phyloP scores from a whole-genome alignment of 2,113 vertebrate species.

The Semicossyphus pulcher region DNA sequence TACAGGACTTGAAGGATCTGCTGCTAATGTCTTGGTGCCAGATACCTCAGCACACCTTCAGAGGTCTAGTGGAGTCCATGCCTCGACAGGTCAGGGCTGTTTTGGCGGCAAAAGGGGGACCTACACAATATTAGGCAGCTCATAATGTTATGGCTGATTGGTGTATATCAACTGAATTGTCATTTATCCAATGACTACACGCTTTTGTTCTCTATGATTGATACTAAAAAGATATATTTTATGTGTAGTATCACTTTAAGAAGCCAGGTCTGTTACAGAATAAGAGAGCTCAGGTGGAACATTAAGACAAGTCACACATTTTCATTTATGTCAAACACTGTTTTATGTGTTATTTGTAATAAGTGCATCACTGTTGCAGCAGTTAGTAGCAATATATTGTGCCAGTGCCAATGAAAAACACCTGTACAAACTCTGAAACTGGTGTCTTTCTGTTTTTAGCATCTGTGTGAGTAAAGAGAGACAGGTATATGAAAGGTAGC shows the following conservation, averaged over 20 bases:
- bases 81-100: too few relatives aligned
- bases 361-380: conserved; percentile 37
- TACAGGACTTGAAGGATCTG: too few relatives aligned
- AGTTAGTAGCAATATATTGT: conserved; percentile 32
- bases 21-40: too few relatives aligned
- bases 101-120: too few relatives aligned
- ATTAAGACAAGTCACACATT: conserved; percentile 17
- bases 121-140: too few relatives aligned
- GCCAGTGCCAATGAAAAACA: conserved; percentile 22
- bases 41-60: too few relatives aligned
- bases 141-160: too few relatives aligned
- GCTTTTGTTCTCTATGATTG: background rate
- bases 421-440: conserved; percentile 22
- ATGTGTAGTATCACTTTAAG: conserved; percentile 31
- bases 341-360: conserved; percentile 63
- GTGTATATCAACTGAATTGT: too few relatives aligned
- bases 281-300: conserved; percentile 27
- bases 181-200: too few relatives aligned
- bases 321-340: conserved; percentile 17
- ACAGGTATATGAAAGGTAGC: conserved; percentile 9
- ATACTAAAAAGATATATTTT: conserved; percentile 1
- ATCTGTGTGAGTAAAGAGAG: conserved; percentile 29
- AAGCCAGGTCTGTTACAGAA: conserved; percentile 11
- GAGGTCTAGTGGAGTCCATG: too few relatives aligned
- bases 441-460: conserved; percentile 25